A percentile compares a stretch with the other conserved stretches of the same genome.
Conservation (phyloP, 92 coral and sea anemone species). For the Porites rus region DNA sequence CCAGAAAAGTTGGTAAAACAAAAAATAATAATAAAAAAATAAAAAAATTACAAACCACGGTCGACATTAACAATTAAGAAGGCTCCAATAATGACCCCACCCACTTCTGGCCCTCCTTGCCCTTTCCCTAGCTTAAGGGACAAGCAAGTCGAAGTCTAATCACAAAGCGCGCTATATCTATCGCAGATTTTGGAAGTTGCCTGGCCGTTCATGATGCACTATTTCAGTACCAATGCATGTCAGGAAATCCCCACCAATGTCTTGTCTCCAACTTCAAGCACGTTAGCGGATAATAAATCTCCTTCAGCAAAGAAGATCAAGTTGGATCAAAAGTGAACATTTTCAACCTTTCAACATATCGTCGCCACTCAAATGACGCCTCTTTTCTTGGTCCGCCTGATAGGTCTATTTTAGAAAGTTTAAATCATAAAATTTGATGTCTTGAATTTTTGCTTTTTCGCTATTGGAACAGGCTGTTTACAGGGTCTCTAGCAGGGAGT, state of each 20-base stretch:
- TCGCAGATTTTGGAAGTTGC: slow-evolving; percentile 46
- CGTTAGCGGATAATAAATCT: not conserved
- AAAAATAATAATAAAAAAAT: no score
- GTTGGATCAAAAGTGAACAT: slow-evolving; percentile 18
- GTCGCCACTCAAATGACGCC: not conserved
- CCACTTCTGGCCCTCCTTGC: not conserved
- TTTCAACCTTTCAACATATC: not conserved
- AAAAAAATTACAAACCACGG: no score
- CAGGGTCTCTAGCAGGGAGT: no score
- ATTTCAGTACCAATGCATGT: not conserved
- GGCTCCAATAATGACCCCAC: not conserved
- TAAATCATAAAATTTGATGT: no score
- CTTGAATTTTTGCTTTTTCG: no score
- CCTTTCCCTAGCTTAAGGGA: no score
- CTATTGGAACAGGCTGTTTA: no score
- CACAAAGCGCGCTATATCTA: not conserved
- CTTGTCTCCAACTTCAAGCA: slow-evolving; percentile 33
- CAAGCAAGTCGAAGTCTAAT: no score
- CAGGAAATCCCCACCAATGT: not conserved
- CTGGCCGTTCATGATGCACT: slow-evolving; percentile 32
- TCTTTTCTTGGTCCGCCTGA: not conserved
- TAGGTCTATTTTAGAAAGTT: not conserved
- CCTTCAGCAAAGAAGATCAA: slow-evolving; percentile 34
- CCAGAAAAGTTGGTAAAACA: no score
- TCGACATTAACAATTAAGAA: no score